A percentile compares a stretch with the other conserved stretches of the same genome.
phyloP scores from a whole-genome alignment of 2,888 invertebrate species.

The Agrochola circellaris region DNA sequence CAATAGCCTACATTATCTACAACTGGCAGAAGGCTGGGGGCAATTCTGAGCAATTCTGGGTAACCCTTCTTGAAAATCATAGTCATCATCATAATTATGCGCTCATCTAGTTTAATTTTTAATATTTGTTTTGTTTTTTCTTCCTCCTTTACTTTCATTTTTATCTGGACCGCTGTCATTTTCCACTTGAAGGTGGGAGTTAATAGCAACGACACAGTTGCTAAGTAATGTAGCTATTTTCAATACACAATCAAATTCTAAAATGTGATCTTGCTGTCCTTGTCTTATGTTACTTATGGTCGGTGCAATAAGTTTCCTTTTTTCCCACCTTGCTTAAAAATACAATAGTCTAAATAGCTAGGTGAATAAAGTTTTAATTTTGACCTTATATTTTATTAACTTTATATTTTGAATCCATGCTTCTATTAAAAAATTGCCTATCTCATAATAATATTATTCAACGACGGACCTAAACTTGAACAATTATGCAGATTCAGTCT shows the following conservation, averaged over 20 bases:
- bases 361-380: background rate
- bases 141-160: background rate
- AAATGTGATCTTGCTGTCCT: background rate
- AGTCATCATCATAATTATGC: no score
- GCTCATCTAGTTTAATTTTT: background rate
- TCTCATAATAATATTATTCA: background rate
- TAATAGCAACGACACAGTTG: background rate
- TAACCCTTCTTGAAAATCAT: slow-evolving; percentile 40
- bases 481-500: no score
- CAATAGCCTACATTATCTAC: slow-evolving; percentile 73
- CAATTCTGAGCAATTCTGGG: slow-evolving; percentile 68
- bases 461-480: no score
- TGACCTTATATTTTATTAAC: background rate
- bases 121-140: background rate
- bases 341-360: background rate
- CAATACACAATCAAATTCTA: background rate
- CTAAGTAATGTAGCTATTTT: background rate
- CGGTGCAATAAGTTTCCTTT: background rate
- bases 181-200: background rate
- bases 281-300: no score
- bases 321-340: background rate
- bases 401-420: background rate
- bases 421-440: background rate
- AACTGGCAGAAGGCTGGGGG: slow-evolving; percentile 68
- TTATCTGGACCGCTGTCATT: background rate